Percentiles rank a stretch among this genome's conserved stretches.
phyloP scores from a whole-genome alignment of 2,888 invertebrate genomes.

The Agrotis puta region DNA sequence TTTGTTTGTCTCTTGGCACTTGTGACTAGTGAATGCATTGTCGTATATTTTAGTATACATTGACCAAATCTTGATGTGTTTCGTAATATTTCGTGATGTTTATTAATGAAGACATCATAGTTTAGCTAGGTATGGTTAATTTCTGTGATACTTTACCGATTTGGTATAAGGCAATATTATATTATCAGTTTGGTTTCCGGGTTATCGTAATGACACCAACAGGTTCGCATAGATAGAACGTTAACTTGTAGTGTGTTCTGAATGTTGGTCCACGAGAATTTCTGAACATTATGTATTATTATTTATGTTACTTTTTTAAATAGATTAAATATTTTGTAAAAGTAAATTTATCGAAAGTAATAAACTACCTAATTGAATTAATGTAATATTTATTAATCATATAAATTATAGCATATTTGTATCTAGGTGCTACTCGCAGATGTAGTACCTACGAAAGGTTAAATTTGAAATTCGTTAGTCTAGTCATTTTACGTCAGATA shows the following conservation, averaged over 20 bases:
- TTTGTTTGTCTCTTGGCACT: conserved; percentile 66
- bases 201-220: conserved; percentile 60
- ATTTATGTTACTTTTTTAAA: conserved; percentile 58
- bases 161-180: conserved; percentile 88
- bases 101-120: conserved; percentile 84
- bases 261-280: conserved; percentile 52
- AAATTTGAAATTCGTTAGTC: conserved; percentile 60
- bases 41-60: conserved; percentile 69
- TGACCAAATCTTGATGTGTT: conserved; percentile 84
- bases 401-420: conserved; percentile 66
- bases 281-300: conserved; percentile 59
- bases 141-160: conserved; percentile 91
- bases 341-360: conserved; percentile 65
- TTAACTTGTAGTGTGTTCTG: conserved; percentile 39
- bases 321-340: conserved; percentile 62
- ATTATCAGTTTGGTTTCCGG: conserved; percentile 77
- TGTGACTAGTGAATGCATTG: conserved; percentile 66
- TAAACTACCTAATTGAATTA: conserved; percentile 65
- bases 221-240: conserved; percentile 51
- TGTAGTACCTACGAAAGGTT: conserved; percentile 45
- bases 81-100: conserved; percentile 74
- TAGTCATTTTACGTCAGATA: conserved; percentile 63
- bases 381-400: conserved; percentile 62
- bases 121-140: conserved; percentile 90
- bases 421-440: conserved; percentile 59